Evolutionary conservation across 2,888 invertebrate species (phyloP), one percentile per base, ranked within the genome.

Genomic region (Sepiola atlantica): DNA sequence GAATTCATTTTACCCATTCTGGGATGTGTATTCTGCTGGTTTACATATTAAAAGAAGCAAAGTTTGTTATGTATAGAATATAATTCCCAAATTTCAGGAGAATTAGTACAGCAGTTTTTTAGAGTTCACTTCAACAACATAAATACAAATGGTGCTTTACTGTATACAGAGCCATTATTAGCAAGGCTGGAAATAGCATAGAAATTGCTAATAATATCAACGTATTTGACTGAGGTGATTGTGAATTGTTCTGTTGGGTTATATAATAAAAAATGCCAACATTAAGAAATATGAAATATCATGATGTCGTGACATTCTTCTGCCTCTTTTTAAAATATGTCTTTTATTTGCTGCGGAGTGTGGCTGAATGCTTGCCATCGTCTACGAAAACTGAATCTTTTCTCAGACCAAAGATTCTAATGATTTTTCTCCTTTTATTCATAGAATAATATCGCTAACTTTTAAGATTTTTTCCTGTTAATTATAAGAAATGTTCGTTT

Each of bases 301-400:
- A n/a, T 77, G 77, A 77, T n/a, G 77, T 77, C 77, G 77, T 77
- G 77, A 77, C 77, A 77, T 77, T 77, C 28, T 77, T 77, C 77
- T n/a, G n/a, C 77, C 77, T 28, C n/a, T 77, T 77, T 77, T 77
- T 8, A 45, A n/a, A n/a, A n/a, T 77, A 77, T 12, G 28, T 77
- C 77, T 77, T 77, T 45, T 77, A n/a, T 77, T n/a, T 77, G 77
- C 77, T 77, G 45, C n/a, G n/a, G 24, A 61, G 61, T 28, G 28
- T 61, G 61, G 61, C n/a, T n/a, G n/a, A 77, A 77, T 77, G 28
- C 28, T 77, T 77, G 77, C 77, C 28, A n/a, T 77, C 28, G 77
- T 77, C 77, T 6, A 10, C 10, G 1, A n/a, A n/a, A 77, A 77
- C 77, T 10, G 6, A 77, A 77, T 28, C 77, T 77, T 77, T 77